Evolutionary conservation across 2,888 invertebrate species (phyloP), one percentile per base, ranked within the genome.

Genomic region (Chrysolina americana): DNA sequence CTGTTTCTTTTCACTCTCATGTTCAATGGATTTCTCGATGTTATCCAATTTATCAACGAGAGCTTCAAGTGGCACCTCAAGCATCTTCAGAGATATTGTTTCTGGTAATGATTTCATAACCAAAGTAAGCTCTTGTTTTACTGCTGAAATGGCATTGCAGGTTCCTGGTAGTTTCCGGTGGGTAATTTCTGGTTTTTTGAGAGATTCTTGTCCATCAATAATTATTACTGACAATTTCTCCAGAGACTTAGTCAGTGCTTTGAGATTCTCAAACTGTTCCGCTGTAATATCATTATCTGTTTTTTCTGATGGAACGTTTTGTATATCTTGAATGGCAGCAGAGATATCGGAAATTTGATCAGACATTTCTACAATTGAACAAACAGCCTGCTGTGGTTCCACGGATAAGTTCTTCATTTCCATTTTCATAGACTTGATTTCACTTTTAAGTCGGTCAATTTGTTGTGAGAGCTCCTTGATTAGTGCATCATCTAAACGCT

Each of bases 21-120:
- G n/a, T n/a, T n/a, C n/a, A n/a, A n/a, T n/a, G n/a, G n/a, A n/a
- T n/a, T n/a, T n/a, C n/a, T n/a, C n/a, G n/a, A n/a, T n/a, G n/a
- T n/a, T n/a, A n/a, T 71, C 56, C 11, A 78, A 21, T 71, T 47
- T 66, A 28, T 68, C 76, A 15, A 48, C 56, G 10, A 82, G 65
- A 15, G 69, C 48, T 47, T 77, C 41, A 10, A 81, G 64, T 23
- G 80, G 17, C 11, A 68, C 62, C 62, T 62, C 70, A 8, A 65
- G 28, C 28, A 64, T 15, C 48, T 70, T 48, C 15, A 74, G 19
- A 13, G 62, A 4, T 65, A 47, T 48, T n/a, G 44, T n/a, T 56
- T 62, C 62, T 0, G 41, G 62, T 48, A 53, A 10, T 13, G 59
- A 15, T 59, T 19, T 8, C 9, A 56, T 36, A 44, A 65, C 23